Evolutionary conservation across 1,140 invertebrate genomes (phyloP), one percentile per base, ranked within the genome.

Genomic region (Psix sp.): DNA sequence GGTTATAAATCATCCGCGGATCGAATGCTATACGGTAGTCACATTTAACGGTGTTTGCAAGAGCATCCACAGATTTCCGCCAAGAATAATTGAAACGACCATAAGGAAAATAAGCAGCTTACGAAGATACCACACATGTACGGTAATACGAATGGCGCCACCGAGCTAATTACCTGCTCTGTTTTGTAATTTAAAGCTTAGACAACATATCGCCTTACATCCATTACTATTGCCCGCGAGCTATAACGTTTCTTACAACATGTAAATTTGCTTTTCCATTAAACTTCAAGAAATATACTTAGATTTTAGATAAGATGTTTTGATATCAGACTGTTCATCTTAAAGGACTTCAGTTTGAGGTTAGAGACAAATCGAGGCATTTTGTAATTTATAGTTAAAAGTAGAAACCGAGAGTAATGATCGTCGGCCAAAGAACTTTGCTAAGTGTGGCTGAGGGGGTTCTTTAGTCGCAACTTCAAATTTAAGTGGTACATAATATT

Each of bases 401-500:
- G 77, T 78, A 76, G 77, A 67, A 71, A 62, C 3, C 67, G 67
- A 77, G n/a, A 77, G 83, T 85, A 86, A 86, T 83, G 85, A 86
- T 86, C 83, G 83, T 74, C 81, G 75, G 62, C 77, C 79, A 79
- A 84, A 83, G 79, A 83, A n/a, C 74, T 73, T 35, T 76, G 76
- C 76, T 83, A 80, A 86, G 82, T 83, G 79, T 81, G 82, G 80
- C 80, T 82, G 76, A 84, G 80, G 65, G 78, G 81, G 83, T 86
- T 83, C 78, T 83, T 77, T 77, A 80, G 76, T 71, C 73, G 71
- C 76, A 68, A 80, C 79, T 84, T 84, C 81, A 82, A 82, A 82
- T 80, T 83, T 36, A 80, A 86, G 83, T 84, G 77, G 80, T 84
- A 82, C 80, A 82, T 82, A 84, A 83, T 85, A 84, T 84, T 77